phyloP scores from a whole-genome alignment of 2,797 vertebrate species.

The Moxostoma hubbsi region DNA sequence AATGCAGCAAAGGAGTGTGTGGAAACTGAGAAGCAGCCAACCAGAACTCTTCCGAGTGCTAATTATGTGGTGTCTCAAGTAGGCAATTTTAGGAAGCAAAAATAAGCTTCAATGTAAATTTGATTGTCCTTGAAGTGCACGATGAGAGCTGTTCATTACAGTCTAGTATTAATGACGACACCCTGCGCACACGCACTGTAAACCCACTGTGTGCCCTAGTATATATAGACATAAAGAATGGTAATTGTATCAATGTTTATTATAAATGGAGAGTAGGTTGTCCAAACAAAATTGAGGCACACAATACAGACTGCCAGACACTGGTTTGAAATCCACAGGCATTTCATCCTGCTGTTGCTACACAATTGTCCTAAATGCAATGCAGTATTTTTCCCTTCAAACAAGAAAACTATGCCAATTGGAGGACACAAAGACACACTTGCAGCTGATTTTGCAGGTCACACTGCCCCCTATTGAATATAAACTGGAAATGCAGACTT shows the following conservation, averaged over 20 bases:
- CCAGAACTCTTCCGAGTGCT: constrained; percentile 74
- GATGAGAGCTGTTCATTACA: constrained; percentile 73
- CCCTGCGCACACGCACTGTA: constrained; percentile 73
- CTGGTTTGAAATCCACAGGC: constrained; percentile 68
- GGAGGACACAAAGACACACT: constrained; percentile 70
- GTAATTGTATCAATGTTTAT: constrained; percentile 80
- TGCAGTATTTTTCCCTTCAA: constrained; percentile 72
- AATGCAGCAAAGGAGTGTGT: constrained; percentile 65
- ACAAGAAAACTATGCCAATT: constrained; percentile 68
- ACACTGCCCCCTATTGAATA: constrained; percentile 80
- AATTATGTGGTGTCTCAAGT: constrained; percentile 73
- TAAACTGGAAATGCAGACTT: constrained; percentile 46
- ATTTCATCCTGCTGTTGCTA: constrained; percentile 63
- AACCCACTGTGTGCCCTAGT: constrained; percentile 64
- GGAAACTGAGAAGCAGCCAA: constrained; percentile 71
- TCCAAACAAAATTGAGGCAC: constrained; percentile 80
- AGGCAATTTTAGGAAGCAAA: constrained; percentile 67
- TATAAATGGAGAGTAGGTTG: constrained; percentile 76
- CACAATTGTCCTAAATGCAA: constrained; percentile 73
- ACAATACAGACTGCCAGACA: constrained; percentile 68
- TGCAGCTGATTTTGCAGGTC: constrained; percentile 68
- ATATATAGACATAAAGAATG: constrained; percentile 72
- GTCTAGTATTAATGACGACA: constrained; percentile 69
- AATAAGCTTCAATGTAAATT: constrained; percentile 67
- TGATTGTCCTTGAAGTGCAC: constrained; percentile 72